Conservation (phyloP, 2,888 invertebrate genomes). For the Platycheirus albimanus region DNA sequence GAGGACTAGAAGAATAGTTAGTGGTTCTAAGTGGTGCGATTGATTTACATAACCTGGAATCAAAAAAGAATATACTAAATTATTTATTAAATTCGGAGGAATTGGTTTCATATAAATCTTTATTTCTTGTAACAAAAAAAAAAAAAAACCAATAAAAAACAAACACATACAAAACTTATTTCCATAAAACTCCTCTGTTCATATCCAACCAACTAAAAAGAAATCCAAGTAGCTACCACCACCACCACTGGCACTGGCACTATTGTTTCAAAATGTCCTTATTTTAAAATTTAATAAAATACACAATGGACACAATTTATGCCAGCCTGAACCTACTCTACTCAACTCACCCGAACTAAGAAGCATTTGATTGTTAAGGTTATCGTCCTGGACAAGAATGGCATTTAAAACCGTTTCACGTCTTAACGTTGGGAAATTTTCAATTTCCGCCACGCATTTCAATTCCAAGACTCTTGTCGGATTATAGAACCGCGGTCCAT, state of each 20-base stretch:
- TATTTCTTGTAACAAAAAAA: neutral
- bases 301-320: neutral
- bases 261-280: neutral
- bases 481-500: conserved; percentile 80
- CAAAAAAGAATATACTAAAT: conserved; percentile 6
- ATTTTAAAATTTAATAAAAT: conserved; percentile 1
- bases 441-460: conserved; percentile 82
- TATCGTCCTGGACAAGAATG: conserved; percentile 79
- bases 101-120: too few species aligned
- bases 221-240: neutral
- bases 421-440: conserved; percentile 80
- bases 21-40: conserved; percentile 10
- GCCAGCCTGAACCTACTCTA: conserved; percentile 1
- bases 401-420: conserved; percentile 81
- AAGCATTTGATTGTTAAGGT: conserved; percentile 82
- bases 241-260: neutral
- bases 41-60: conserved; percentile 58
- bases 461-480: conserved; percentile 80
- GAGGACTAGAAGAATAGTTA: conserved; percentile 25
- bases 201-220: conserved; percentile 10
- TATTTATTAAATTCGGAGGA: neutral
- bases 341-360: conserved; percentile 74
- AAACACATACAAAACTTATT: too few species aligned
- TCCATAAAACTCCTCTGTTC: neutral
- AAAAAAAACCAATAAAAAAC: too few species aligned